Base-by-base conservation (phyloP, 1,140 invertebrate genomes). In the Tetramorium parvispinum region DNA sequence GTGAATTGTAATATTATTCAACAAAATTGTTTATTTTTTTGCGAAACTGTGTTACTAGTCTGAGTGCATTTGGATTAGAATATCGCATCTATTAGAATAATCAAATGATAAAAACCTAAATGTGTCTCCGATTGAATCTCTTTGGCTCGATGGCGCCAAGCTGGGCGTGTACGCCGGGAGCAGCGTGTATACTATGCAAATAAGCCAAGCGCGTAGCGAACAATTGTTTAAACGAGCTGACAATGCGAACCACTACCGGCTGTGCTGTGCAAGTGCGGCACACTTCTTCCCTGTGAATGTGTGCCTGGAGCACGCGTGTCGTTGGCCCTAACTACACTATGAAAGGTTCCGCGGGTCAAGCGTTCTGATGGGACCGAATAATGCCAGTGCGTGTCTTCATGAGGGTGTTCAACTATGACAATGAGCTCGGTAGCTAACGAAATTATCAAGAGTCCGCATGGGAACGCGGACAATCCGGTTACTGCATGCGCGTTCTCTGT, bases 141-240 rank as follows among this genome's bases (percentile, higher is more conserved):
- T 66, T 40, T 57, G 63, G 61, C 77, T 89, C 65, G 70, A 71
- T 65, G 88, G 57, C 77, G 53, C 51, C 66, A 85, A 32, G 32
- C 13, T 59, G 86, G 85, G 65, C 21, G 85, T 49, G 68, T 40
- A 65, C 49, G 27, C 24, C 27, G 79, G 37, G 66, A 70, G 61
- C 61, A 86, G 27, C 59, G 32, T 75, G 59, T 75, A 46, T 71
- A 49, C 85, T 76, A 71, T 75, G 49, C 88, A 71, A 89, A 88
- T 85, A 86, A 86, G 16, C 51, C n/a, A 21, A 8, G 59, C 27
- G 32, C 43, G 59, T 68, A 65, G 37, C 46, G 46, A 89, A 89
- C 88, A 87, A 87, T 89, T 79, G 73, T 89, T 89, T 87, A 89
- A 89, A 89, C 85, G 88, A 89, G 85, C 88, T 89, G 88, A 89